Evolutionary conservation across 2,888 invertebrate genomes (phyloP).

Genomic region (Bimastos eiseni): DNA sequence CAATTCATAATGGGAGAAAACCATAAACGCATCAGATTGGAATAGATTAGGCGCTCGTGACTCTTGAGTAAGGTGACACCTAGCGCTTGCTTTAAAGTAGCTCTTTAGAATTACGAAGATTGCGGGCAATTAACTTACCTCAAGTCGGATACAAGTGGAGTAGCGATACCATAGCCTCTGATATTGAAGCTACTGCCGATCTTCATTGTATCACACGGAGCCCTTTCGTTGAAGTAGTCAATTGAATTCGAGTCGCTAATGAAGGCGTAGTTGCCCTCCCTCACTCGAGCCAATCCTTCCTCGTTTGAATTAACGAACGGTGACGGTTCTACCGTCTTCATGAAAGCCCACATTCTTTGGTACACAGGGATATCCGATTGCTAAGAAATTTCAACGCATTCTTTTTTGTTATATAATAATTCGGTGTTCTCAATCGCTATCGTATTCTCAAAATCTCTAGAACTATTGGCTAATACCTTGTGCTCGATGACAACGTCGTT

Average conservation of each 20-base stretch:
- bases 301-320: conserved; percentile 77
- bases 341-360: conserved; percentile 90
- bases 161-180: conserved; percentile 92
- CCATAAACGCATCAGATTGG: no score
- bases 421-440: no score
- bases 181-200: conserved; percentile 79
- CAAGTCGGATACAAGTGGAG: conserved; percentile 85
- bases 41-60: no score
- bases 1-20: no score
- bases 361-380: conserved; percentile 84
- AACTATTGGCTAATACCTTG: no score
- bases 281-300: conserved; percentile 78
- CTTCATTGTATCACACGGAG: conserved; percentile 69
- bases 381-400: conserved; percentile 65
- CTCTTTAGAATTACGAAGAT: no score
- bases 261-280: conserved; percentile 68
- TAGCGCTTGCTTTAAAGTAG: no score
- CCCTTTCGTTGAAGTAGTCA: conserved; percentile 82
- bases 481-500: no score
- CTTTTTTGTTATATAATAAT: neutral
- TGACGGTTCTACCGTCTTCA: conserved; percentile 78
- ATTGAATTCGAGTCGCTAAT: conserved; percentile 68
- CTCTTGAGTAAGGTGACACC: no score
- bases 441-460: no score
- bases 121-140: conserved; percentile 71